phyloP scores from a whole-genome alignment of 2,888 invertebrate species.

The Sussaba pulchella region DNA sequence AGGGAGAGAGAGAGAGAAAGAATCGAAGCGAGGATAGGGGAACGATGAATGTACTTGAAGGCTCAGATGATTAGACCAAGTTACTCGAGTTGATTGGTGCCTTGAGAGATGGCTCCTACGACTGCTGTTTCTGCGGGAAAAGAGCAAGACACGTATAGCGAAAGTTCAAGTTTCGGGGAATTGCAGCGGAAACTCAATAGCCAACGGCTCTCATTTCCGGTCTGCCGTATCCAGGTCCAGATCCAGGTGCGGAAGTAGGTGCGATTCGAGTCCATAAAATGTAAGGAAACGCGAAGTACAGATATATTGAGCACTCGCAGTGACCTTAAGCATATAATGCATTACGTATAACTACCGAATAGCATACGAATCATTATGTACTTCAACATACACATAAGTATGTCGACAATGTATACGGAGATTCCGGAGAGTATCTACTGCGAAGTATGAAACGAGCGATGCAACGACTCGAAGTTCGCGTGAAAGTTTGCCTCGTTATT shows the following conservation, averaged over 20 bases:
- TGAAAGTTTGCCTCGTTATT: slow-evolving; percentile 58
- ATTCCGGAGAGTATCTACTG: neutral
- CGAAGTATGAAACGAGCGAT: slow-evolving; percentile 22
- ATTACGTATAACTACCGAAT: neutral
- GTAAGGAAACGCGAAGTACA: neutral
- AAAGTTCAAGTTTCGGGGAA: slow-evolving; percentile 34
- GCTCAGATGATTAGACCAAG: slow-evolving; percentile 23
- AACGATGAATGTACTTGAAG: slow-evolving; percentile 6
- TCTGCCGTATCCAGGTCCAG: neutral
- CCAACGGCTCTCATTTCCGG: slow-evolving; percentile 44
- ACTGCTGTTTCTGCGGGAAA: neutral
- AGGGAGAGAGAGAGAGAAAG: neutral
- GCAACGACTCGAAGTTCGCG: slow-evolving; percentile 33
- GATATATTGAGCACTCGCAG: neutral
- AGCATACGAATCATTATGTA: neutral
- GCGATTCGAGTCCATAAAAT: neutral
- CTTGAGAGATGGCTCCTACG: slow-evolving; percentile 5
- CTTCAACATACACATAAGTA: neutral
- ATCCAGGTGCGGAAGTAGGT: slow-evolving; percentile 11
- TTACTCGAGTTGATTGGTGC: slow-evolving; percentile 33
- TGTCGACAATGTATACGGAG: neutral
- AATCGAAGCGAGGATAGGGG: neutral
- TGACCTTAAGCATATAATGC: neutral
- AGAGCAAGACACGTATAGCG: slow-evolving; percentile 1
- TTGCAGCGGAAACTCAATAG: slow-evolving; percentile 51